These are phyloP conservation scores for Tinea trinotella DNA, from an alignment of 2,888 invertebrate species.

Conservation along the genomic window DNA sequence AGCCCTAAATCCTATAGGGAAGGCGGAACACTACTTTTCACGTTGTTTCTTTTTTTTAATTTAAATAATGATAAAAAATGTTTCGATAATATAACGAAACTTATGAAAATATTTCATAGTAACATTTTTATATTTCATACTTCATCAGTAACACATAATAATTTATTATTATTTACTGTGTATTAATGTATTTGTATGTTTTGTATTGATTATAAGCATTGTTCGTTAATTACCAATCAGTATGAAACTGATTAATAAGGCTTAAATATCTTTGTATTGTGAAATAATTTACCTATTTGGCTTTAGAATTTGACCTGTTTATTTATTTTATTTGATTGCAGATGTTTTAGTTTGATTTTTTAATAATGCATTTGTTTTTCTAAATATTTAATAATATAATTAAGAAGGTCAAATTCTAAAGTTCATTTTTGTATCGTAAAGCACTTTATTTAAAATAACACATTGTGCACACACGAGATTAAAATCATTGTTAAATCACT, in stretches of 20 bases:
- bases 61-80: too few relatives aligned
- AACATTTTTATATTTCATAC: too few relatives aligned
- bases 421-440: not conserved
- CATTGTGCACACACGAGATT: constrained; percentile 1
- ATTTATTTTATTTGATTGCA: not conserved
- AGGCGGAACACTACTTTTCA: too few relatives aligned
- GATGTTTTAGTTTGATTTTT: not conserved
- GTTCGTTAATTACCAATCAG: constrained; percentile 2
- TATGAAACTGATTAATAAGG: not conserved
- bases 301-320: not conserved
- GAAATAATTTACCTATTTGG: not conserved
- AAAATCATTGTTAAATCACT: constrained; percentile 10
- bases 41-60: too few relatives aligned
- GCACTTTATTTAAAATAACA: not conserved
- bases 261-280: not conserved
- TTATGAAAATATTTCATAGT: too few relatives aligned
- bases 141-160: too few relatives aligned
- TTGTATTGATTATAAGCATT: not conserved
- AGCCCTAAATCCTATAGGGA: too few relatives aligned
- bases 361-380: not conserved
- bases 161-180: too few relatives aligned
- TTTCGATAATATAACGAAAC: too few relatives aligned
- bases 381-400: too few relatives aligned
- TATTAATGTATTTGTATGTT: not conserved
- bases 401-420: not conserved